These are phyloP conservation scores for Drosophila monieri DNA, from an alignment of 2,888 invertebrate genomes.

Conservation along the genomic window DNA sequence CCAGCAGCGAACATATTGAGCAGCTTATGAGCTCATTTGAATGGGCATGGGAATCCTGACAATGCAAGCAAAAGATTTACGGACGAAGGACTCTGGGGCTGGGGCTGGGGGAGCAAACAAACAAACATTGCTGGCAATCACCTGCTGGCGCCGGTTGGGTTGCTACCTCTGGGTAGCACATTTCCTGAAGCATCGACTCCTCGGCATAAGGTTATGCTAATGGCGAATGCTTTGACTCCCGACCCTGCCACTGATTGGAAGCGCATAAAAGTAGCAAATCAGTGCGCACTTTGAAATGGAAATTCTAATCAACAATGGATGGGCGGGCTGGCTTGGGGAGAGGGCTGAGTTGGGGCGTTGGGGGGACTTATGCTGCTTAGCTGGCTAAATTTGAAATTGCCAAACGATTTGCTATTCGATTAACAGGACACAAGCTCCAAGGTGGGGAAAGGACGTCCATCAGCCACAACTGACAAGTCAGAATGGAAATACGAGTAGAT, in stretches of 20 bases:
- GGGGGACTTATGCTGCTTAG: slow-evolving; percentile 52
- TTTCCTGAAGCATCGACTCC: not conserved
- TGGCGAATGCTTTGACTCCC: slow-evolving; percentile 60
- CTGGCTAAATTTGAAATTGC: slow-evolving; percentile 69
- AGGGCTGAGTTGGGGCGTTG: not conserved
- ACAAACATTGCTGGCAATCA: slow-evolving; percentile 66
- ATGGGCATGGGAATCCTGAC: slow-evolving; percentile 32
- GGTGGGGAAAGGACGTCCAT: slow-evolving; percentile 15
- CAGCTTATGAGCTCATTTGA: slow-evolving; percentile 33
- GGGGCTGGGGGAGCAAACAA: slow-evolving; percentile 32
- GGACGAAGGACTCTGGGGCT: not conserved
- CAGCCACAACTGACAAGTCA: slow-evolving; percentile 53
- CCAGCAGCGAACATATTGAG: slow-evolving; percentile 38
- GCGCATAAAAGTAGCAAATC: slow-evolving; percentile 66
- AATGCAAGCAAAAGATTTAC: slow-evolving; percentile 29
- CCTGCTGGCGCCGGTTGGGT: slow-evolving; percentile 62
- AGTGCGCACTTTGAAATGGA: slow-evolving; percentile 67
- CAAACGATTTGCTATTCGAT: slow-evolving; percentile 75
- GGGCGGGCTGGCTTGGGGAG: slow-evolving; percentile 4
- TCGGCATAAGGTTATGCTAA: slow-evolving; percentile 64
- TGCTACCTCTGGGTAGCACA: not conserved
- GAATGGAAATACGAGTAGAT: slow-evolving; percentile 69
- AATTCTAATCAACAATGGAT: slow-evolving; percentile 64
- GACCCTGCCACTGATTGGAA: slow-evolving; percentile 63
- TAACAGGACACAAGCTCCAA: slow-evolving; percentile 57